phyloP scores from a whole-genome alignment of 2,888 invertebrate species.

The Melanostoma mellinum region DNA sequence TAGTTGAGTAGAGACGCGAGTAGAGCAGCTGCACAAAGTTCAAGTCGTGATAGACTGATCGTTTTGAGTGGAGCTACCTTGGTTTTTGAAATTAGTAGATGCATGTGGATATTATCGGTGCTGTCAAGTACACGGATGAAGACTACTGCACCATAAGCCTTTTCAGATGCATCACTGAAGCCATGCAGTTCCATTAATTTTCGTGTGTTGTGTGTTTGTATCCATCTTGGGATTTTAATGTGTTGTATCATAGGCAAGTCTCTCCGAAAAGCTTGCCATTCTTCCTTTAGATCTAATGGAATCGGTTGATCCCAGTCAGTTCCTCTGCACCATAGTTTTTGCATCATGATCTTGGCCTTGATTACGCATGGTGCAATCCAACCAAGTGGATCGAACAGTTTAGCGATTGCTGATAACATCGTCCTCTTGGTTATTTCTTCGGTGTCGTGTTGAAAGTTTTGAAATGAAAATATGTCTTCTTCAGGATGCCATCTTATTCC shows the following conservation, averaged over 20 bases:
- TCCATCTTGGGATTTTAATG: slow-evolving; percentile 39
- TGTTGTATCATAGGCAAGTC: slow-evolving; percentile 1
- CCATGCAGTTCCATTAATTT: slow-evolving; percentile 2
- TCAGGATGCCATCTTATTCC: slow-evolving; percentile 11
- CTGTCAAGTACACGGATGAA: slow-evolving; percentile 12
- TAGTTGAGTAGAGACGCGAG: slow-evolving; percentile 38
- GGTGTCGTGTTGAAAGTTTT: slow-evolving; percentile 1
- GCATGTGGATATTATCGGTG: neutral
- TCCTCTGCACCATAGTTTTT: neutral
- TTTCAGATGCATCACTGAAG: slow-evolving; percentile 12
- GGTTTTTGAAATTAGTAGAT: slow-evolving; percentile 51
- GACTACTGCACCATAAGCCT: slow-evolving; percentile 6
- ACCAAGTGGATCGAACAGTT: too few relatives aligned
- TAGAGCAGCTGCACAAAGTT: slow-evolving; percentile 13
- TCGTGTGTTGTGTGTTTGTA: slow-evolving; percentile 4
- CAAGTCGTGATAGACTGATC: slow-evolving; percentile 56
- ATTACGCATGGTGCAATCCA: too few relatives aligned
- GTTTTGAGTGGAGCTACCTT: neutral
- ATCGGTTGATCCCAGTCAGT: slow-evolving; percentile 27
- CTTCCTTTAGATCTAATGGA: slow-evolving; percentile 9
- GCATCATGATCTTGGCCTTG: too few relatives aligned
- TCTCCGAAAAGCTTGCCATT: slow-evolving; percentile 19
- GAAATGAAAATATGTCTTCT: slow-evolving; percentile 12
- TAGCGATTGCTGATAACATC: slow-evolving; percentile 27
- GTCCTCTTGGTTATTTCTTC: slow-evolving; percentile 4